A percentile compares a stretch with the other conserved stretches of the same genome.
These are phyloP conservation scores for Maconellicoccus hirsutus DNA, from an alignment of 1,140 invertebrate species.

Conservation along the genomic window DNA sequence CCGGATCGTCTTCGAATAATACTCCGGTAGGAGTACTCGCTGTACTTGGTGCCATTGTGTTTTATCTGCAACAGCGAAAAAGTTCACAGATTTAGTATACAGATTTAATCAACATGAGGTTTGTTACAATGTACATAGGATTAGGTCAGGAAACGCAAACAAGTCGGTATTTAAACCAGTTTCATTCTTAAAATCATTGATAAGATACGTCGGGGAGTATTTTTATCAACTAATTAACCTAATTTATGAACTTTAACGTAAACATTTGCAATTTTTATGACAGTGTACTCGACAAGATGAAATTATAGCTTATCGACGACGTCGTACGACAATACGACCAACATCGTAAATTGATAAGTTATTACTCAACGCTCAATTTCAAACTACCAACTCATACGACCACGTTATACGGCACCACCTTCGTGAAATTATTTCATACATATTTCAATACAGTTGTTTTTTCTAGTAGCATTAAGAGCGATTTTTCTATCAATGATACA, in stretches of 20 bases:
- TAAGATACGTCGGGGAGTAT: background rate
- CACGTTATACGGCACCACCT: background rate
- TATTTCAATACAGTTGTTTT: too few relatives aligned
- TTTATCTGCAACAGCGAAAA: background rate
- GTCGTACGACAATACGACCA: background rate
- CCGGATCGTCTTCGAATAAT: slow-evolving; percentile 15
- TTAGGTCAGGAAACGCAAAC: background rate
- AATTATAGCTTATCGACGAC: background rate
- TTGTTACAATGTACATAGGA: background rate
- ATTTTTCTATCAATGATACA: too few relatives aligned
- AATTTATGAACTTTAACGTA: background rate
- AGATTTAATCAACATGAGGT: background rate
- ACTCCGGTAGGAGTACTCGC: slow-evolving; percentile 16
- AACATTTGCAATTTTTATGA: background rate
- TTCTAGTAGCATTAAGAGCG: too few relatives aligned
- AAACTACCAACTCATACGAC: background rate
- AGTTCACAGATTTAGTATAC: background rate
- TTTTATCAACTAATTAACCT: background rate
- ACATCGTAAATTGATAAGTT: background rate
- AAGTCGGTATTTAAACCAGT: background rate
- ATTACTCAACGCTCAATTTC: background rate
- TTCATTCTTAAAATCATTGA: background rate
- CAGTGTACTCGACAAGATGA: background rate
- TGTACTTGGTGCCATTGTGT: slow-evolving; percentile 1
- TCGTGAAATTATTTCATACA: too few relatives aligned